A percentile compares a stretch with the other conserved stretches of the same genome.
phyloP scores from a whole-genome alignment of 2,113 vertebrate genomes.

The Perca flavescens region DNA sequence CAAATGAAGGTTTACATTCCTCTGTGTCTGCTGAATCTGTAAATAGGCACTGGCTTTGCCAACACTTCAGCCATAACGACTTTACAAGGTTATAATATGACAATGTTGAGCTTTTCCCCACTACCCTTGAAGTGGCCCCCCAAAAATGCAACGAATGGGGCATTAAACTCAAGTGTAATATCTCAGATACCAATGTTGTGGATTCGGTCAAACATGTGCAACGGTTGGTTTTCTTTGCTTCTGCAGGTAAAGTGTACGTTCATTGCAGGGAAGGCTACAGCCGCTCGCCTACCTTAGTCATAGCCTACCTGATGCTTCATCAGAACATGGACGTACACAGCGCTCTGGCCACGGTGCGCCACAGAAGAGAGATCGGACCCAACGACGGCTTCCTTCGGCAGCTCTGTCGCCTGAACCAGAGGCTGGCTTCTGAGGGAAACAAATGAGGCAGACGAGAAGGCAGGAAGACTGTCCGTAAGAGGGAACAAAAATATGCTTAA shows the following conservation, averaged over 20 bases:
- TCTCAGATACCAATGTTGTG: background rate
- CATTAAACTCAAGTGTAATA: background rate
- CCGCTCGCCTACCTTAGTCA: conserved; percentile 93
- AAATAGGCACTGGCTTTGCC: background rate
- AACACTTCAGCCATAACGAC: background rate
- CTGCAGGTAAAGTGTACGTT: conserved; percentile 91
- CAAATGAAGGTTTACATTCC: background rate
- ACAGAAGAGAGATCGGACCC: conserved; percentile 94
- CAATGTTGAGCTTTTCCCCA: background rate
- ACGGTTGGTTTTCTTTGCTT: background rate
- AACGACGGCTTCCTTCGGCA: conserved; percentile 96
- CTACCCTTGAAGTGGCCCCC: no score
- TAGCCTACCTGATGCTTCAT: conserved; percentile 94
- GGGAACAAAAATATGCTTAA: background rate
- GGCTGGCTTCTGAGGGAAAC: conserved; percentile 82
- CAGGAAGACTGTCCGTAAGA: background rate
- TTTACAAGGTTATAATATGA: no score
- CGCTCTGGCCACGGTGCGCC: conserved; percentile 88
- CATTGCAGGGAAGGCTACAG: conserved; percentile 97
- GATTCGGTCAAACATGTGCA: background rate
- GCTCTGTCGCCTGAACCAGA: conserved; percentile 91
- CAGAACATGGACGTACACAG: conserved; percentile 88
- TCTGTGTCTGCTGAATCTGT: background rate
- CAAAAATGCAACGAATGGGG: background rate
- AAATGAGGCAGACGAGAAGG: conserved; percentile 43